Base-by-base conservation (phyloP, 2,888 invertebrate genomes). In the Stictocephala bisonia region DNA sequence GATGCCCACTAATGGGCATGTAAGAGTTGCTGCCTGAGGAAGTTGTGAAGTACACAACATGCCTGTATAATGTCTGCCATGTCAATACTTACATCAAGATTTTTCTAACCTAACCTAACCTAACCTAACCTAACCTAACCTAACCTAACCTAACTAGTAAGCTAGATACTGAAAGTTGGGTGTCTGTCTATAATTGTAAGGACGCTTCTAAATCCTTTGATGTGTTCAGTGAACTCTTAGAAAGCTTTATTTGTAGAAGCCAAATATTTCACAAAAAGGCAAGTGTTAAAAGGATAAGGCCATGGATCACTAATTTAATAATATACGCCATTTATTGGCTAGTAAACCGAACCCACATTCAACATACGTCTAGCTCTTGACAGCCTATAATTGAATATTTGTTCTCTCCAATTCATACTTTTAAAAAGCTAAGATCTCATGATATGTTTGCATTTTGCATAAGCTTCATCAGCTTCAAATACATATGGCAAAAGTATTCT, bases 331-430 rank as follows among this genome's bases (percentile, higher is more conserved):
- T 18, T 60, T 60, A 27, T 60, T 60, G 13, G 60, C 4, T 27
- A 60, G 4, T 1, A 60, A 41, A 20, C 40, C 64, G 13, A 60
- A 64, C n/a, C 40, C 40, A n/a, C 64, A 64, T 40, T 64, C 64
- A 40, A 66, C 26, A 15, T 41, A 66, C 66, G 20, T 40, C 66
- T 40, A 44, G 66, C 66, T 15, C 41, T 41, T 66, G 66, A 40
- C 2, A 66, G 66, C 41, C 66, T 6, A 40, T 66, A 66, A 44
- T 66, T 31, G 3, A 60, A 15, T 7, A 56, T 56, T 40, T 20
- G 27, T 24, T 31, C 31, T 7, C 1, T 3, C 15, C 27, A 35
- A 11, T 29, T 9, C 3, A 40, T 7, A 7, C 15, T 3, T 20
- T 40, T 31, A 41, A 41, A 41, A 9, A 40, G 24, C n/a, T 41